Percentiles rank a stretch among this genome's conserved stretches.
phyloP scores from a whole-genome alignment of 2,797 vertebrate species.

The Nyctibius grandis region DNA sequence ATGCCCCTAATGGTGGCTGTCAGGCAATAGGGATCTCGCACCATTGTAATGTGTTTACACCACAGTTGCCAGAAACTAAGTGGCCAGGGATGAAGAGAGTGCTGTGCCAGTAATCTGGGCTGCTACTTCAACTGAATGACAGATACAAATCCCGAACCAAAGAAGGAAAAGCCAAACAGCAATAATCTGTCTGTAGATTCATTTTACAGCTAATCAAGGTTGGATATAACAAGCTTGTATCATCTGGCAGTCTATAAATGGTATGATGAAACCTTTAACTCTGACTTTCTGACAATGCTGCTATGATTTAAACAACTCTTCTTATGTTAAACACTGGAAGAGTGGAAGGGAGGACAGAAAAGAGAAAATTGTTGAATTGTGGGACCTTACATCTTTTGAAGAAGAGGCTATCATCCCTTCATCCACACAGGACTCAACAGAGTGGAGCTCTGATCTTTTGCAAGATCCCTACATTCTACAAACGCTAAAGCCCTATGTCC shows the following conservation, averaged over 20 bases:
- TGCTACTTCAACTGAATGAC: constrained; percentile 10
- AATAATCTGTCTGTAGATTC: constrained; percentile 32
- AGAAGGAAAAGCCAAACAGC: constrained; percentile 8
- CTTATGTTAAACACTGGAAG: background rate
- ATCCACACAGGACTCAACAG: background rate
- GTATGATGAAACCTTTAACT: constrained; percentile 40
- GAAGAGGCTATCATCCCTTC: background rate
- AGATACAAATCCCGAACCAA: constrained; percentile 5
- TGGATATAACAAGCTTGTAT: constrained; percentile 35
- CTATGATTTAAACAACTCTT: constrained; percentile 20
- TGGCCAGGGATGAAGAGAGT: background rate
- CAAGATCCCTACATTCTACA: background rate
- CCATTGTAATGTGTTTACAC: background rate
- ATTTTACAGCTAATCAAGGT: constrained; percentile 54
- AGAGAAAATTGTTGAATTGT: background rate
- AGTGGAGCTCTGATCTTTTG: background rate
- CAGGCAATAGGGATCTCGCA: background rate
- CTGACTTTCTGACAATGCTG: constrained; percentile 16
- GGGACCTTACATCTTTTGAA: background rate
- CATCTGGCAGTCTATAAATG: constrained; percentile 51
- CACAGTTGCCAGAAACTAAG: background rate
- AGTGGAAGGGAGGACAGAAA: background rate
- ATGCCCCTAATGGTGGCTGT: background rate
- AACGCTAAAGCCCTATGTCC: background rate
- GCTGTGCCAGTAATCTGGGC: background rate